phyloP scores from a whole-genome alignment of 2,888 invertebrate species.

The Chrysomela aeneicollis region DNA sequence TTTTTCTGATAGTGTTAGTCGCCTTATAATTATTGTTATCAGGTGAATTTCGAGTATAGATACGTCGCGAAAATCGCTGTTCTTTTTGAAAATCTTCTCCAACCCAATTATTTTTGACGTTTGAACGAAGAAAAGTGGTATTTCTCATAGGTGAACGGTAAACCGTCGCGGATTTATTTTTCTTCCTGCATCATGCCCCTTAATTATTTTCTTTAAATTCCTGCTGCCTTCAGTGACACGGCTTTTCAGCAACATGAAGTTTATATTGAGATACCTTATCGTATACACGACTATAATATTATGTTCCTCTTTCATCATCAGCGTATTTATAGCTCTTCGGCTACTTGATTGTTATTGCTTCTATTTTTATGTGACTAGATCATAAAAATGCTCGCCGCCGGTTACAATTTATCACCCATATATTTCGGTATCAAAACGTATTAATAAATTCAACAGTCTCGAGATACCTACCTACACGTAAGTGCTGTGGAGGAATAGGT shows the following conservation, averaged over 20 bases:
- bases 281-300: neutral
- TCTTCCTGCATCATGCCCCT: too few species aligned
- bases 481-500: neutral
- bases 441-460: neutral
- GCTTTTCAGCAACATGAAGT: neutral
- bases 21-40: too few species aligned
- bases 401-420: neutral
- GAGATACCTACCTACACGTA: neutral
- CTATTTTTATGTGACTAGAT: slow-evolving; percentile 2
- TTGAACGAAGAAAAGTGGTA: too few species aligned
- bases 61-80: too few species aligned
- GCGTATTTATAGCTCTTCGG: slow-evolving; percentile 7
- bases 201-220: neutral
- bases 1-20: too few species aligned
- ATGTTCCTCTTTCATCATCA: slow-evolving; percentile 1
- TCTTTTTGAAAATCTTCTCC: too few species aligned
- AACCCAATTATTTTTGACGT: too few species aligned
- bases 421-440: slow-evolving; percentile 1
- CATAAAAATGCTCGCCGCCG: neutral
- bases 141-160: too few species aligned
- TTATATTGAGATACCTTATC: slow-evolving; percentile 2
- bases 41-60: too few species aligned
- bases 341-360: slow-evolving; percentile 5
- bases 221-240: neutral
- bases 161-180: too few species aligned